Evolutionary conservation across 64 coral and sea anemone species (phyloP).

Genomic region (Montipora cactus): DNA sequence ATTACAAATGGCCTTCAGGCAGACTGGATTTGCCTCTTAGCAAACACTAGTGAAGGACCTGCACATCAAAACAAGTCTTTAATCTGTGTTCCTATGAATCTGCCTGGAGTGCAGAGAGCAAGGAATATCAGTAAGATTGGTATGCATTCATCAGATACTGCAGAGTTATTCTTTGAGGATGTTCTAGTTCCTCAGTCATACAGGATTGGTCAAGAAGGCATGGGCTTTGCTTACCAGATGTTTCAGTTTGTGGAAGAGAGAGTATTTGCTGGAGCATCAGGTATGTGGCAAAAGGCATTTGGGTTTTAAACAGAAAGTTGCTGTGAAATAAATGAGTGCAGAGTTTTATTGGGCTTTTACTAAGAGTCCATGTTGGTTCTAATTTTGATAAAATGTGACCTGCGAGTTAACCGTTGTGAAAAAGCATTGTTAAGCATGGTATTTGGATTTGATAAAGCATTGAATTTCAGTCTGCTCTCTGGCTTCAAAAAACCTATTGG

Average conservation of each 20-base stretch:
- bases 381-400: no score
- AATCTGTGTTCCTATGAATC: constrained; percentile 85
- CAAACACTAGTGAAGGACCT: constrained; percentile 89
- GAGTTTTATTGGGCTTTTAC: no score
- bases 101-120: constrained; percentile 83
- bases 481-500: no score
- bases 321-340: no score
- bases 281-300: constrained; percentile 30
- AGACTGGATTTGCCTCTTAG: constrained; percentile 98
- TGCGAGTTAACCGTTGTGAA: no score
- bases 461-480: no score
- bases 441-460: no score
- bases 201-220: constrained; percentile 92
- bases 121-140: constrained; percentile 92
- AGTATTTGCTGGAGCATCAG: constrained; percentile 91
- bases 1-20: constrained; percentile 98
- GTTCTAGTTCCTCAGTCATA: constrained; percentile 90
- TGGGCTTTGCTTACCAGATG: constrained; percentile 98
- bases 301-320: no score
- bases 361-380: no score
- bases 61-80: constrained; percentile 95
- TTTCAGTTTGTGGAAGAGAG: constrained; percentile 99
- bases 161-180: constrained; percentile 98
- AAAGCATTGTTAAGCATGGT: no score
- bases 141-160: constrained; percentile 98